These are phyloP conservation scores for Ancistrus triradiatus DNA, from an alignment of 2,113 vertebrate species.

Conservation along the genomic window DNA sequence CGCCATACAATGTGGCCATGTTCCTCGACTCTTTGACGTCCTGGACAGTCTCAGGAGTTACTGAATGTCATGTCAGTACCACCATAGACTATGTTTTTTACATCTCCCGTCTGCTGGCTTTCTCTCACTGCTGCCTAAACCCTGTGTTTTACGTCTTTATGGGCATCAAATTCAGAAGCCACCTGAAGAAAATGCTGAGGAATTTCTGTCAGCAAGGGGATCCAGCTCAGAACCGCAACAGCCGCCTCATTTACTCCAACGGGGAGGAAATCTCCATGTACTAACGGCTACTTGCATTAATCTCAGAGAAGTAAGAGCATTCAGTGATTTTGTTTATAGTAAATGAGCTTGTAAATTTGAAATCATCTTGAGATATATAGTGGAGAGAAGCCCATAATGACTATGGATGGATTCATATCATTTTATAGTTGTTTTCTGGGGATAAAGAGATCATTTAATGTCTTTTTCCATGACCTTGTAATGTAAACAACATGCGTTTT, in stretches of 20 bases:
- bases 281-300: no score
- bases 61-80: constrained; percentile 48
- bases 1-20: constrained; percentile 80
- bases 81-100: constrained; percentile 57
- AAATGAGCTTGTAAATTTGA: no score
- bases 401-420: no score
- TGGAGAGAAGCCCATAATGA: no score
- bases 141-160: constrained; percentile 88
- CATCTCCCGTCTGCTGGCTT: constrained; percentile 76
- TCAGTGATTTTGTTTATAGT: no score
- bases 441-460: no score
- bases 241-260: constrained; percentile 48
- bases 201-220: constrained; percentile 24
- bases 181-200: constrained; percentile 69
- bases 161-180: constrained; percentile 85
- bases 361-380: no score
- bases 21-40: constrained; percentile 65
- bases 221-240: constrained; percentile 13
- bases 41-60: background rate
- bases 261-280: constrained; percentile 60
- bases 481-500: no score
- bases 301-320: no score
- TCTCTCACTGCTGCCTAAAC: constrained; percentile 90
- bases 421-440: no score
- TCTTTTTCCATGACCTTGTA: no score